phyloP scores from a whole-genome alignment of 92 coral and sea anemone genomes.

The Paragorgia papillata region DNA sequence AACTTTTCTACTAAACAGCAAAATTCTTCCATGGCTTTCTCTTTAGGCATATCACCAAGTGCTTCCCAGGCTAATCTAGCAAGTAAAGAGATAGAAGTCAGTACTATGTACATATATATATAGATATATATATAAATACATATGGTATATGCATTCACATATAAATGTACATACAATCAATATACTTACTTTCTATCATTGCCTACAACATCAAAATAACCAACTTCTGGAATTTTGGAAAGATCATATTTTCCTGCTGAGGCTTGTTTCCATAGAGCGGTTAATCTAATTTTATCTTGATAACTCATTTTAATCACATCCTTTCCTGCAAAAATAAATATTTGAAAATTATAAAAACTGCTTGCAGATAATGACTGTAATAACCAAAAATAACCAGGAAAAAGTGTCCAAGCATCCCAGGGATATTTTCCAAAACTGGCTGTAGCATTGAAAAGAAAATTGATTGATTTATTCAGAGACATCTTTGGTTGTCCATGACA shows the following conservation, averaged over 20 bases:
- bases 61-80: conserved; percentile 96
- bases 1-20: conserved; percentile 82
- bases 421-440: too few relatives aligned
- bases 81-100: not conserved
- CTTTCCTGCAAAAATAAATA: conserved; percentile 63
- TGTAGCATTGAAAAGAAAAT: too few relatives aligned
- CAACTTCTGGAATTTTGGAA: conserved; percentile 87
- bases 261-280: conserved; percentile 95
- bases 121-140: too few relatives aligned
- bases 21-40: conserved; percentile 95
- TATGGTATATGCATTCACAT: too few relatives aligned
- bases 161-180: too few relatives aligned
- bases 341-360: not conserved
- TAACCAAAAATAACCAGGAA: too few relatives aligned
- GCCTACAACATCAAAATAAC: conserved; percentile 99
- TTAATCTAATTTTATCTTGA: conserved; percentile 89
- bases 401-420: too few relatives aligned
- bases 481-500: too few relatives aligned
- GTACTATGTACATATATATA: too few relatives aligned
- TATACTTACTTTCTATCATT: conserved; percentile 87
- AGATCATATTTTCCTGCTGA: conserved; percentile 86
- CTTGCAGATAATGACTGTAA: not conserved
- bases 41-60: conserved; percentile 80
- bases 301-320: conserved; percentile 87
- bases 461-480: too few relatives aligned